Evolutionary conservation across 2,888 invertebrate species (phyloP).

Genomic region (Heliconius charithonia): DNA sequence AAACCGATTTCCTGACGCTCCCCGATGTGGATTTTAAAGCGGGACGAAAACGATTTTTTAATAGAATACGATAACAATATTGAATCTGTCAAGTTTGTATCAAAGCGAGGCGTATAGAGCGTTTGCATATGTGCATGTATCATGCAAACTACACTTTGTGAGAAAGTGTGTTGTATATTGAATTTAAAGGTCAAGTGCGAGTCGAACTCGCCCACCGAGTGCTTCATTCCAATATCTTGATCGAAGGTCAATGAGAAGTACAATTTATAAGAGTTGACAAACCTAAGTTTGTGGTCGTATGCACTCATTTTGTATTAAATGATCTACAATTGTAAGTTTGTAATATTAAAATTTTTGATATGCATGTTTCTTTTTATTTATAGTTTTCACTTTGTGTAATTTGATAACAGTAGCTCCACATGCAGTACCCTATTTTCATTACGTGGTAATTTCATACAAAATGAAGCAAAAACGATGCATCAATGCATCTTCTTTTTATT

Average conservation of each 20-base stretch:
- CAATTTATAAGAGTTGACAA: neutral
- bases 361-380: too few relatives aligned
- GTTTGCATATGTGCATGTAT: too few relatives aligned
- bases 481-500: too few relatives aligned
- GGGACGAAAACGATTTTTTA: constrained; percentile 25
- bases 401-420: too few relatives aligned
- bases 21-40: constrained; percentile 44
- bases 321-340: neutral
- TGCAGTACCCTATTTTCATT: too few relatives aligned
- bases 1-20: constrained; percentile 54
- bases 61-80: constrained; percentile 3
- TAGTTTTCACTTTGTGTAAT: too few relatives aligned
- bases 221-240: neutral
- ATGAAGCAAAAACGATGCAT: too few relatives aligned
- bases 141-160: too few relatives aligned
- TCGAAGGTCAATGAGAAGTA: neutral
- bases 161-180: neutral
- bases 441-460: too few relatives aligned
- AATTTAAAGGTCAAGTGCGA: neutral
- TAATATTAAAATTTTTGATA: too few relatives aligned
- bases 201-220: neutral
- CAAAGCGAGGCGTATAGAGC: neutral
- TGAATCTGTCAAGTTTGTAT: neutral
- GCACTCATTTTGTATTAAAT: neutral
- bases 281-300: neutral